Evolutionary conservation across 2,113 vertebrate species (phyloP), one percentile per base, ranked within the genome.

Genomic region (Microcebus griseorufus): DNA sequence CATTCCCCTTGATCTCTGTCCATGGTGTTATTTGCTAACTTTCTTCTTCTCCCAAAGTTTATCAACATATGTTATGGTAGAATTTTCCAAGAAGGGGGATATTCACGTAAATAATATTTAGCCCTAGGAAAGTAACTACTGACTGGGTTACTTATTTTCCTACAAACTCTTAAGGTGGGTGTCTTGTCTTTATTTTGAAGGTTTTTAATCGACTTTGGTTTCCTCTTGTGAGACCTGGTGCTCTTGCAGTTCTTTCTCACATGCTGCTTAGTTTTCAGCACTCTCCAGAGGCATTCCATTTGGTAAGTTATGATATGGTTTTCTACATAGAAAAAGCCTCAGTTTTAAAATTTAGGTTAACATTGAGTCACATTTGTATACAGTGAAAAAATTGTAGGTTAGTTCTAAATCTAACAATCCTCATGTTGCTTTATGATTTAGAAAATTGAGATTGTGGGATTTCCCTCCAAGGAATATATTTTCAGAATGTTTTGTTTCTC

Each of bases 181-280:
- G 5, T 97, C 48, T 96, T 97, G 1, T 95, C 88, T 95, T 95
- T 93, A 29, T 90, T 95, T 95, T 94, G 2, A 91, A 99, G 99
- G 99, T 99, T 45, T 99, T 99, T 98, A 99, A 99, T 98, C 99
- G 99, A 92, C 99, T 99, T 95, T 99, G 99, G 99, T 99, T 99
- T 98, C 99, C 99, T 83, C 99, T 99, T 53, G 99, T 99, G 98
- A 99, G 99, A 90, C 99, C 99, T 98, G 99, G 99, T 98, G 99
- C 99, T 75, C 98, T 99, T 88, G 98, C 99, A 58, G 99, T 99
- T 75, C 99, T 99, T 94, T 99, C 99, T 90, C 99, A 99, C 95
- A 99, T 99, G 99, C 99, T 99, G 97, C 99, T 99, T 90, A 99
- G 99, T 97, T 99, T 99, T 98, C 99, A 99, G 98, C 99, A 99